A percentile compares a stretch with the other conserved stretches of the same genome.
These are phyloP conservation scores for Acromyrmex heyeri DNA, from an alignment of 1,140 invertebrate genomes.

Conservation along the genomic window DNA sequence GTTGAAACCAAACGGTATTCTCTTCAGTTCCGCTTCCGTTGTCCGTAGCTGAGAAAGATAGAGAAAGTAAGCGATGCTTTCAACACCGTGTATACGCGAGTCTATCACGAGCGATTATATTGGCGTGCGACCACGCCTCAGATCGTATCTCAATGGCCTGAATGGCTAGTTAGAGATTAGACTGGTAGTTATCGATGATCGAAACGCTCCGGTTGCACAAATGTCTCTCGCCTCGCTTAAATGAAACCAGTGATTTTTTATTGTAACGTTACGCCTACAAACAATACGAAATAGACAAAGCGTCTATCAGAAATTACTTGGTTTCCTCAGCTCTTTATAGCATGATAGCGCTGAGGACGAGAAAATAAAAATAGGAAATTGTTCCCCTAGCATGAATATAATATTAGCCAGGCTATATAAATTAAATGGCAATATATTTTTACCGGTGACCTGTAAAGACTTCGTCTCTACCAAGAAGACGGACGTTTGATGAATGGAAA, in stretches of 20 bases:
- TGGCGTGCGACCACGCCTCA: constrained; percentile 51
- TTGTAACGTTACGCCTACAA: neutral
- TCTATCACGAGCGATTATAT: constrained; percentile 39
- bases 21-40: neutral
- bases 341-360: neutral
- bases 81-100: constrained; percentile 26
- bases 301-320: neutral
- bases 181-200: constrained; percentile 60
- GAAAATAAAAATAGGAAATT: constrained; percentile 12
- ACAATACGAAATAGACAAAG: neutral
- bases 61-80: constrained; percentile 31
- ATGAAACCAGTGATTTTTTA: constrained; percentile 16
- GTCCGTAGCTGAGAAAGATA: neutral
- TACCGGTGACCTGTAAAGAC: neutral
- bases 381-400: neutral
- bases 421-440: constrained; percentile 18
- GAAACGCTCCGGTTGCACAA: constrained; percentile 46
- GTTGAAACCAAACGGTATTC: neutral
- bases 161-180: constrained; percentile 40
- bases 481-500: constrained; percentile 30
- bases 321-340: neutral
- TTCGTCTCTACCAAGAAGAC: neutral
- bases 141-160: constrained; percentile 47
- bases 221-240: constrained; percentile 25
- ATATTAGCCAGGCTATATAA: neutral